Evolutionary conservation across 1,140 invertebrate species (phyloP).

Genomic region (Sesamia nonagrioides): DNA sequence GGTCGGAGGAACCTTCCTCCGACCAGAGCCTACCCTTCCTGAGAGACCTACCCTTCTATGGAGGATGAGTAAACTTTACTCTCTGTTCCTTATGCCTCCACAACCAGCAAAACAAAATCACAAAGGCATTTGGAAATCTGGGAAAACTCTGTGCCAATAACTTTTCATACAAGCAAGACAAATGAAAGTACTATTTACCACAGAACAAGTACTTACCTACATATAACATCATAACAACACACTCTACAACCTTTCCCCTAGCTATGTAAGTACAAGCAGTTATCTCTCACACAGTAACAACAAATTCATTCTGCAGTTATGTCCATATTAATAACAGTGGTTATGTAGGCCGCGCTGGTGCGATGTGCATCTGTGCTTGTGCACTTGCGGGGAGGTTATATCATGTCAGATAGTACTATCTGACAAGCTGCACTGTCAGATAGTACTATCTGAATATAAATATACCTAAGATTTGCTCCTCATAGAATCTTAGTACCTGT

Average conservation of each 20-base stretch:
- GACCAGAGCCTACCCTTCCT: too few species aligned
- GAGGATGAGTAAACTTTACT: too few species aligned
- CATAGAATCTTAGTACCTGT: background rate
- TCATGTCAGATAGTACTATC: slow-evolving; percentile 1
- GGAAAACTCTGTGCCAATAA: too few species aligned
- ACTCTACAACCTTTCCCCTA: background rate
- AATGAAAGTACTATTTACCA: background rate
- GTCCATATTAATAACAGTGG: slow-evolving; percentile 15
- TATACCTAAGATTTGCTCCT: background rate
- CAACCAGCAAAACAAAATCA: too few species aligned
- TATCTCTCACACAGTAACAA: slow-evolving; percentile 5
- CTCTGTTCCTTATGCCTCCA: too few species aligned
- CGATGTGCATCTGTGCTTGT: background rate
- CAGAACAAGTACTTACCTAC: background rate
- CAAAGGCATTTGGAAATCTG: too few species aligned
- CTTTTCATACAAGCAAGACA: background rate
- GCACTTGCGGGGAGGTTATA: too few species aligned
- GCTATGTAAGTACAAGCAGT: background rate
- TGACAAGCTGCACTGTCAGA: background rate
- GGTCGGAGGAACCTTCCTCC: too few species aligned
- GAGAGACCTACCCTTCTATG: too few species aligned
- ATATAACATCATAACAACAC: background rate
- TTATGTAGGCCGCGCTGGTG: slow-evolving; percentile 11
- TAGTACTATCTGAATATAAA: background rate
- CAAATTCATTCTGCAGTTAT: slow-evolving; percentile 22